phyloP scores from a whole-genome alignment of 2,888 invertebrate species.

The Hydriomena furcata region DNA sequence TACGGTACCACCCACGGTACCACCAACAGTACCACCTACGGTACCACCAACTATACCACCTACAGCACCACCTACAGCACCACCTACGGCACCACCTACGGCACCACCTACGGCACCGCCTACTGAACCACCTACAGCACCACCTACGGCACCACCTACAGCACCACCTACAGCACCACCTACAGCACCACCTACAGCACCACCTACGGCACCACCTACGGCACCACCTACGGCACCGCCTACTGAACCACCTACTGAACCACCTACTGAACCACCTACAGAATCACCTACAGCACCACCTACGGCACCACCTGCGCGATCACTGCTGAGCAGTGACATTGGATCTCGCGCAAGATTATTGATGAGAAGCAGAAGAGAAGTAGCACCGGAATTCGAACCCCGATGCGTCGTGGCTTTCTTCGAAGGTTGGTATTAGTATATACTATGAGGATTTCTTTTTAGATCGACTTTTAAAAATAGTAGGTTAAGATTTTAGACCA shows the following conservation, averaged over 20 bases:
- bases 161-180: not conserved
- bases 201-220: slow-evolving; percentile 3
- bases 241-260: not conserved
- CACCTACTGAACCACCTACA: not conserved
- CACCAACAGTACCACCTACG: not conserved
- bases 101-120: not conserved
- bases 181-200: not conserved
- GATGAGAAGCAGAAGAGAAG: slow-evolving; percentile 25
- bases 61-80: not conserved
- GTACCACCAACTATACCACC: not conserved
- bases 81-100: slow-evolving; percentile 3
- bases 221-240: not conserved
- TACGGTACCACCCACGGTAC: not conserved
- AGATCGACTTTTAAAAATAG: too few relatives aligned
- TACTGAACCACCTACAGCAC: not conserved
- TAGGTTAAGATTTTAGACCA: too few relatives aligned
- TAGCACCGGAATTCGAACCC: slow-evolving; percentile 35
- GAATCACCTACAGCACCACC: not conserved
- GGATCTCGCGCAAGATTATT: slow-evolving; percentile 17
- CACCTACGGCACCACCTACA: slow-evolving; percentile 6
- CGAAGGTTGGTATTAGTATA: slow-evolving; percentile 49
- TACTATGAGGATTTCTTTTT: too few relatives aligned
- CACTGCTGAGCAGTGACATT: not conserved
- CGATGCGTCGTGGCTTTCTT: slow-evolving; percentile 51
- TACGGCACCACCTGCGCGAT: not conserved